Percentiles rank a stretch among this genome's conserved stretches.
These are phyloP conservation scores for Rissa tridactyla DNA, from an alignment of 2,113 vertebrate genomes.

Conservation along the genomic window DNA sequence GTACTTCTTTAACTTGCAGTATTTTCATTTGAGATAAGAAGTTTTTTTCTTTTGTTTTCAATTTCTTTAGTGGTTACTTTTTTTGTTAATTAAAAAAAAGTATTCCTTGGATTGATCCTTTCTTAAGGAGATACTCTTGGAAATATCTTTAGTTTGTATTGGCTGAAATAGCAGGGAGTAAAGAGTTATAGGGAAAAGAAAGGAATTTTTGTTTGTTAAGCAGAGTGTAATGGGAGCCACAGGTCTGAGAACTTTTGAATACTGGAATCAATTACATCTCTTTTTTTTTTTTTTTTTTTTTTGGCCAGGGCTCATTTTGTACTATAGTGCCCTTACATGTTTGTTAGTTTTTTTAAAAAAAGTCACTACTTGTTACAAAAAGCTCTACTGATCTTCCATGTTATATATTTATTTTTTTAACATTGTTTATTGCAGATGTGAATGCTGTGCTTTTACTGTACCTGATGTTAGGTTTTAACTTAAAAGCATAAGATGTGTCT, in stretches of 20 bases:
- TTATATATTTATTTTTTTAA: background rate
- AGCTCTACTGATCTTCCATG: background rate
- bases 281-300: too few species aligned
- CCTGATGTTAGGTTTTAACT: background rate
- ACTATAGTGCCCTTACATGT: background rate
- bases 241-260: background rate
- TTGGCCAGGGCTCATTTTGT: background rate
- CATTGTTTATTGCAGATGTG: background rate
- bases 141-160: background rate
- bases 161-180: constrained; percentile 5
- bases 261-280: background rate
- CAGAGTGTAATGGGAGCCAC: background rate
- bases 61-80: background rate
- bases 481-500: background rate
- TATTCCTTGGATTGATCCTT: constrained; percentile 21
- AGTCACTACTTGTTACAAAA: background rate
- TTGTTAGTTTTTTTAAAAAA: background rate
- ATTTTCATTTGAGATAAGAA: background rate
- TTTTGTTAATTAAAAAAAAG: background rate
- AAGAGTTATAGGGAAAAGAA: background rate
- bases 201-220: background rate
- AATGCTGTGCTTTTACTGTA: background rate
- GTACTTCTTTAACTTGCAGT: background rate
- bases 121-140: constrained; percentile 36
- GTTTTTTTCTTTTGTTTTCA: background rate